A percentile compares a stretch with the other conserved stretches of the same genome.
phyloP scores from a whole-genome alignment of 2,797 vertebrate species.

The Rhinogobio ventralis region DNA sequence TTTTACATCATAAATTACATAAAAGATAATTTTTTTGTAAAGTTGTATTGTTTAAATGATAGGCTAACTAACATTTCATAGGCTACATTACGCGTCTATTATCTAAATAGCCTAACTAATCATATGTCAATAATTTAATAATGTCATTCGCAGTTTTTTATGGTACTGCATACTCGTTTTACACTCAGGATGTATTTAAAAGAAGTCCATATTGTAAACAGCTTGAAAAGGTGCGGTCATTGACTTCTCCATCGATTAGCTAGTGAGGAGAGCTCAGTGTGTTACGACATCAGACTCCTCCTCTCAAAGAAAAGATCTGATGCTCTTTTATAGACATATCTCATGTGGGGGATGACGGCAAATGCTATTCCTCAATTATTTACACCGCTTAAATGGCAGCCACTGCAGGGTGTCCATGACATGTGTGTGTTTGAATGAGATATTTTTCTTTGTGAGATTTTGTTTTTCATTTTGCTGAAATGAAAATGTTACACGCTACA shows the following conservation, averaged over 20 bases:
- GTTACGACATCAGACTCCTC: conserved; percentile 40
- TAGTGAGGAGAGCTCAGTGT: conserved; percentile 45
- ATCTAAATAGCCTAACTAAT: not conserved
- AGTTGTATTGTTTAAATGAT: not conserved
- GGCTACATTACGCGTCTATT: not conserved
- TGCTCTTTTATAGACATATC: conserved; percentile 82
- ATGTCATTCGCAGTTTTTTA: not conserved
- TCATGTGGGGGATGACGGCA: conserved; percentile 83
- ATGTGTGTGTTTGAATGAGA: conserved; percentile 44
- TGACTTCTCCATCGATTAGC: conserved; percentile 45
- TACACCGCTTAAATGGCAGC: conserved; percentile 87
- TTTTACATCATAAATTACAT: not conserved
- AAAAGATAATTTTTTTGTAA: not conserved
- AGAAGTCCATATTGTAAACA: conserved; percentile 34
- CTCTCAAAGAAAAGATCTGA: conserved; percentile 73
- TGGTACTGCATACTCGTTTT: not conserved
- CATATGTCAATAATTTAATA: not conserved
- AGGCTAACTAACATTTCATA: not conserved
- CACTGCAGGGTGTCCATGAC: conserved; percentile 74
- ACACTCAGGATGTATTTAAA: conserved; percentile 16
- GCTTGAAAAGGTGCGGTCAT: conserved; percentile 36
- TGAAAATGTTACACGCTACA: not conserved
- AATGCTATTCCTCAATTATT: conserved; percentile 89
- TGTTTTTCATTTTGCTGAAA: not conserved
- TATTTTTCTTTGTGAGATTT: conserved; percentile 23